Evolutionary conservation across 1,140 invertebrate genomes (phyloP).

Genomic region (Mercenaria mercenaria): DNA sequence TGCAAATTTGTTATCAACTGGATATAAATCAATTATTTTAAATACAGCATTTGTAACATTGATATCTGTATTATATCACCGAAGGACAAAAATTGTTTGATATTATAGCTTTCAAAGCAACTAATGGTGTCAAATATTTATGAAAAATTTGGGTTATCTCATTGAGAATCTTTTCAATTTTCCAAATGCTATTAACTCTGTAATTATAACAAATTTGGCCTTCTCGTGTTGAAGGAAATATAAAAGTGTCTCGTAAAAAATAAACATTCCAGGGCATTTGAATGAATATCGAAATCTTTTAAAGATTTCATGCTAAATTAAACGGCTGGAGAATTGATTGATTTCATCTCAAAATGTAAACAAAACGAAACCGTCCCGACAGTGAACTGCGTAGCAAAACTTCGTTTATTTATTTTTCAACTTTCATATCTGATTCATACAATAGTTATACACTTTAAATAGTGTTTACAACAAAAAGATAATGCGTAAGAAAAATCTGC

Average conservation of each 20-base stretch:
- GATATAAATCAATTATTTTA: constrained; percentile 22
- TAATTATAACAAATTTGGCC: neutral
- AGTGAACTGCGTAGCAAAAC: no score
- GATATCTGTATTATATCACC: neutral
- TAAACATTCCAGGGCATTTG: neutral
- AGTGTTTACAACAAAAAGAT: no score
- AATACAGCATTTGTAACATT: neutral
- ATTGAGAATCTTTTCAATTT: neutral
- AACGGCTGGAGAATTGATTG: neutral
- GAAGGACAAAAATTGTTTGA: constrained; percentile 11
- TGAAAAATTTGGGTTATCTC: neutral
- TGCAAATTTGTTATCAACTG: constrained; percentile 14
- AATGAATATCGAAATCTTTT: neutral
- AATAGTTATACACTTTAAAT: no score
- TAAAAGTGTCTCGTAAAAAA: neutral
- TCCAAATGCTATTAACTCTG: neutral
- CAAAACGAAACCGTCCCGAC: neutral
- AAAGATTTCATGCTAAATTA: neutral
- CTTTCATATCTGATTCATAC: no score
- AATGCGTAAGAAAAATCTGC: no score
- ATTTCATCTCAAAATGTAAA: neutral
- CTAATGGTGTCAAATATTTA: constrained; percentile 24
- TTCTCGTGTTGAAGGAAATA: constrained; percentile 1
- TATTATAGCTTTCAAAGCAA: neutral
- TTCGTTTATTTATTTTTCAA: no score